Percentiles rank a stretch among this genome's conserved stretches.
Conservation (phyloP, 2,113 vertebrate genomes). For the Synchiropus splendidus region DNA sequence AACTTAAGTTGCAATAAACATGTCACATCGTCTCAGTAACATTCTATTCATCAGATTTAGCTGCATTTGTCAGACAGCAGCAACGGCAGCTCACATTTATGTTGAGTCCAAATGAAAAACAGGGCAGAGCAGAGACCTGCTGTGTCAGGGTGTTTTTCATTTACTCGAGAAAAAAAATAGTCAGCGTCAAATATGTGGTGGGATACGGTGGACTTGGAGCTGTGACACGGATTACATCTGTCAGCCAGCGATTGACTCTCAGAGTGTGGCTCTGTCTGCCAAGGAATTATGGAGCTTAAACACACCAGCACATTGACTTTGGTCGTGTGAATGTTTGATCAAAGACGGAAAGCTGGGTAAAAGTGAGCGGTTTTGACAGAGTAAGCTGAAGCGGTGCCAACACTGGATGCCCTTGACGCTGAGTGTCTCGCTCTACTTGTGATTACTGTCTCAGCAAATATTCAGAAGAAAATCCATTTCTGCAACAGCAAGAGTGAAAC, state of each 20-base stretch:
- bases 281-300: slow-evolving; percentile 22
- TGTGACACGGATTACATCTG: slow-evolving; percentile 51
- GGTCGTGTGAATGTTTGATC: slow-evolving; percentile 30
- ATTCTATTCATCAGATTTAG: slow-evolving; percentile 1
- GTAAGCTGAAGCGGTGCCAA: slow-evolving; percentile 17
- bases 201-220: slow-evolving; percentile 45
- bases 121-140: slow-evolving; percentile 42
- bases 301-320: slow-evolving; percentile 28
- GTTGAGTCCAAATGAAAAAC: slow-evolving; percentile 36
- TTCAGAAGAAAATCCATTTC: neutral
- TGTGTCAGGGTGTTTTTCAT: slow-evolving; percentile 56
- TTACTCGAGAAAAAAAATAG: slow-evolving; percentile 9
- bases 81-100: slow-evolving; percentile 27
- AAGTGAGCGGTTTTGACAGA: slow-evolving; percentile 35
- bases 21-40: slow-evolving; percentile 5
- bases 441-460: slow-evolving; percentile 13
- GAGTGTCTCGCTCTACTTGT: slow-evolving; percentile 15
- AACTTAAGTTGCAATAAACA: slow-evolving; percentile 9
- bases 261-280: slow-evolving; percentile 17
- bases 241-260: slow-evolving; percentile 32
- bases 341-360: slow-evolving; percentile 32
- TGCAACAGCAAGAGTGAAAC: no score
- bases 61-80: neutral
- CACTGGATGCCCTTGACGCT: slow-evolving; percentile 11
- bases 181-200: slow-evolving; percentile 33